Conservation (phyloP, 1,140 invertebrate species). For the Pseudobourletiella spinata region DNA sequence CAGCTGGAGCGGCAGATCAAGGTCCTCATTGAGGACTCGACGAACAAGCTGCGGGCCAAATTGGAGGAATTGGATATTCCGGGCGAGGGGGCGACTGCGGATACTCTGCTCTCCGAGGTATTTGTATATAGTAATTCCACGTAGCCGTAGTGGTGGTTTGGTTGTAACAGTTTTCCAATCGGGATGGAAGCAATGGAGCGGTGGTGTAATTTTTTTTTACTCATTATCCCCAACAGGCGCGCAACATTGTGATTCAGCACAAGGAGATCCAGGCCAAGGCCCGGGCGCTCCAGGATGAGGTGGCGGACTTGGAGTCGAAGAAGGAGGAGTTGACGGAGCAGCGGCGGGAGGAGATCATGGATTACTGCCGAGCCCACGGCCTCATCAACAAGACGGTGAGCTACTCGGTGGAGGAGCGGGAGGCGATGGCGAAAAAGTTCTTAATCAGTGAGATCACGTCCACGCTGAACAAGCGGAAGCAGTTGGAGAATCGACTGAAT, state of each 20-base stretch:
- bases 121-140: too few relatives aligned
- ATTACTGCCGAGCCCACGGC: slow-evolving; percentile 14
- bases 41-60: slow-evolving; percentile 75
- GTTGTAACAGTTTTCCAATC: neutral
- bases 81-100: slow-evolving; percentile 28
- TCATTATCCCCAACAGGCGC: slow-evolving; percentile 53
- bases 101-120: slow-evolving; percentile 32
- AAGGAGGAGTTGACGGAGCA: slow-evolving; percentile 19
- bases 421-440: slow-evolving; percentile 15
- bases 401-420: slow-evolving; percentile 9
- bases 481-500: slow-evolving; percentile 65
- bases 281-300: slow-evolving; percentile 69
- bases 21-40: slow-evolving; percentile 80
- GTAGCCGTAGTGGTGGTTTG: neutral
- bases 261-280: slow-evolving; percentile 82
- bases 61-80: slow-evolving; percentile 65
- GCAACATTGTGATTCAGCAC: slow-evolving; percentile 79
- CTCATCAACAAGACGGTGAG: slow-evolving; percentile 12
- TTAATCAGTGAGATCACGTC: slow-evolving; percentile 60
- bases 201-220: neutral
- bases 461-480: slow-evolving; percentile 67
- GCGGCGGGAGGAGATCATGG: slow-evolving; percentile 20
- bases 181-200: too few relatives aligned
- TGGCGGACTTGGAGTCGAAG: slow-evolving; percentile 41
- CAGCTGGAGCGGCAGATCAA: slow-evolving; percentile 86